Base-by-base conservation (phyloP, 1,140 invertebrate genomes). In the Colletes gigas region DNA sequence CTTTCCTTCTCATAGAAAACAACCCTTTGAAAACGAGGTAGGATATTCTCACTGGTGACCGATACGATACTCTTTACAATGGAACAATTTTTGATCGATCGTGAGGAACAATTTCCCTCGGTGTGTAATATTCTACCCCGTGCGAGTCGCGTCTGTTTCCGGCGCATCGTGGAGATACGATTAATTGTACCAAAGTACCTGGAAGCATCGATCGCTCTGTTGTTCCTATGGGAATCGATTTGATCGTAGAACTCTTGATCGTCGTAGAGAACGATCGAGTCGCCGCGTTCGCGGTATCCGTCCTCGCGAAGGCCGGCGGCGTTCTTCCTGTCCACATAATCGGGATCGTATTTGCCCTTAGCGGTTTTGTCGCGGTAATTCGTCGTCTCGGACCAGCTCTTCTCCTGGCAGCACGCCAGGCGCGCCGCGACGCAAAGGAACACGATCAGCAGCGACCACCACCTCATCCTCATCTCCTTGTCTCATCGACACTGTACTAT, bases 391-490 rank as follows among this genome's bases (percentile, higher is more conserved):
- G 62, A 8, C 81, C 66, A 68, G 60, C 63, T 78, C 9, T 75
- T 63, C 15, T 57, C 47, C n/a, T 83, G 83, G 71, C 74, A 82
- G 8, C 47, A 39, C 47, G 83, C 81, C 80, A 87, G 74, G 59
- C 65, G 50, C 73, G 76, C 62, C 44, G 80, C 68, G 75, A 80
- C 77, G 82, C 84, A 83, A 60, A 89, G 65, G 55, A 85, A 41
- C 44, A 80, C 73, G 71, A 89, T 74, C 69, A 88, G 54, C 83
- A 82, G 68, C 60, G 81, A 81, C 79, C 85, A 84, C 77, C 86
- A 84, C 82, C 84, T 85, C 72, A 79, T 90, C 88, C 70, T 88
- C 90, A 89, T 90, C 89, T 88, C 87, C 81, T 71, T 86, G 84
- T 83, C 82, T 88, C 88, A 89, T 88, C 84, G 85, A 89, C 85